Conservation (phyloP, 2,797 vertebrate species). For the Australoheros facetus region DNA sequence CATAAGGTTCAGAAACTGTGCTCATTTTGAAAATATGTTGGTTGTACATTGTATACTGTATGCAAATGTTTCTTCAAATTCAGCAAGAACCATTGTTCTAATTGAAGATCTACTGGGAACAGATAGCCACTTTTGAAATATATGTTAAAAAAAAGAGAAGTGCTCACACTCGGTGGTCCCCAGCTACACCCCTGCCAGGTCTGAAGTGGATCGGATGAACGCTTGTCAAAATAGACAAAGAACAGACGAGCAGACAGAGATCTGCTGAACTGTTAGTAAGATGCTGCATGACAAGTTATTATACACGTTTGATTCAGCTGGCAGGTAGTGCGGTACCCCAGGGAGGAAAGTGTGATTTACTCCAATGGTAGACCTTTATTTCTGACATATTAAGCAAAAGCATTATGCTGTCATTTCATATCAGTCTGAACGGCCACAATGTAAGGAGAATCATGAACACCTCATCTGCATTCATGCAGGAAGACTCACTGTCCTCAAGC, state of each 20-base stretch:
- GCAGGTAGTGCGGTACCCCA: not conserved
- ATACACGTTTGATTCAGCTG: not conserved
- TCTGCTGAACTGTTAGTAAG: too few relatives aligned
- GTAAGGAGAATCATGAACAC: not conserved
- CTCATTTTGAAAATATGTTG: not conserved
- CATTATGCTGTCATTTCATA: not conserved
- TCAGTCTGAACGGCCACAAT: not conserved
- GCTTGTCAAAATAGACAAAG: too few relatives aligned
- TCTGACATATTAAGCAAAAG: not conserved
- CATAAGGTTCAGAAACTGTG: not conserved
- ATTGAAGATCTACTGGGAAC: too few relatives aligned
- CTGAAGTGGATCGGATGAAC: too few relatives aligned
- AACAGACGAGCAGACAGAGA: too few relatives aligned
- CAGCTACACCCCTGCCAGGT: too few relatives aligned
- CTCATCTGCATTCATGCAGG: not conserved
- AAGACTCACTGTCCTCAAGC: too few relatives aligned
- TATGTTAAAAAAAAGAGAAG: too few relatives aligned
- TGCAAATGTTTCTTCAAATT: too few relatives aligned
- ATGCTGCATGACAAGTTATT: not conserved
- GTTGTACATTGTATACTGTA: not conserved
- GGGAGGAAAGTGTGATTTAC: not conserved
- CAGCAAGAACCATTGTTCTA: too few relatives aligned
- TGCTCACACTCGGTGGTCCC: too few relatives aligned
- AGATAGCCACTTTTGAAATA: too few relatives aligned
- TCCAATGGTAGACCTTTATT: not conserved